Evolutionary conservation across 2,113 vertebrate species (phyloP).

Genomic region (Malurus cyaneus): DNA sequence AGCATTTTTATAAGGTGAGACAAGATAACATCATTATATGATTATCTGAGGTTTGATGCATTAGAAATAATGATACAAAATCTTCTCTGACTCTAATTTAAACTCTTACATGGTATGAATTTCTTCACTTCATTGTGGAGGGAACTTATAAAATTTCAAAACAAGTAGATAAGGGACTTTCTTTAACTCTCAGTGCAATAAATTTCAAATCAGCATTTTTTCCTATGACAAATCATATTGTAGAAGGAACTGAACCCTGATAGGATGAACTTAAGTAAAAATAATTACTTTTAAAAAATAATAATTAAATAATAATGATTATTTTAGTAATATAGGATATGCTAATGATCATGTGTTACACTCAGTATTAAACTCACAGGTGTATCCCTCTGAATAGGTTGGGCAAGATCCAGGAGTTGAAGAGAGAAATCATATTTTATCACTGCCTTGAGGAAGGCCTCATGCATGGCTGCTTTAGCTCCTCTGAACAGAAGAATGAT

Average conservation of each 20-base stretch:
- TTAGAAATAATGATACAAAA: neutral
- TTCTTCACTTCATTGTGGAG: neutral
- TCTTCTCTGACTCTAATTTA: neutral
- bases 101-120: neutral
- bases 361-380: neutral
- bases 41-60: neutral
- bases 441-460: neutral
- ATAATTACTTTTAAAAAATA: no score
- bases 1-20: conserved; percentile 16
- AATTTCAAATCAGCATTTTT: neutral
- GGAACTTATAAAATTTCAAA: neutral
- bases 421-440: neutral
- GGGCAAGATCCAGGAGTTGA: neutral
- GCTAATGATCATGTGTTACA: neutral
- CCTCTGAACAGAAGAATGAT: neutral
- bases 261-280: neutral
- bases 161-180: neutral
- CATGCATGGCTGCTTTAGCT: neutral
- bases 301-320: no score
- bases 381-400: neutral
- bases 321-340: neutral
- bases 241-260: neutral
- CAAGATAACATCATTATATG: neutral
- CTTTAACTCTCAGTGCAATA: neutral
- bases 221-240: neutral